Percentiles rank a stretch among this genome's conserved stretches.
These are phyloP conservation scores for Cydia splendana DNA, from an alignment of 1,140 invertebrate species.

Conservation along the genomic window DNA sequence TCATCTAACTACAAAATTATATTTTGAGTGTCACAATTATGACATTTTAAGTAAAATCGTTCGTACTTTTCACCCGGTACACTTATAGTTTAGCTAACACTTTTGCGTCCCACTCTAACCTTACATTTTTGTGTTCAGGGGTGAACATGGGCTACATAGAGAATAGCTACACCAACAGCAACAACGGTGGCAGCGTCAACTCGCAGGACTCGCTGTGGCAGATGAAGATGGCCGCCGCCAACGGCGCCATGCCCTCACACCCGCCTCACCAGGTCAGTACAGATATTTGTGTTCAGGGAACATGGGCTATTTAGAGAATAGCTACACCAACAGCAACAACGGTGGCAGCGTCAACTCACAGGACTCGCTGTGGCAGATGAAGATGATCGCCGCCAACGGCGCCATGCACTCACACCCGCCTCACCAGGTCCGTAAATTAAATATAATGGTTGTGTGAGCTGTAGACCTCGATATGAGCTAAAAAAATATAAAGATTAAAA, in stretches of 20 bases:
- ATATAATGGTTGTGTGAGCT: too few species aligned
- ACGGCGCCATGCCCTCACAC: constrained; percentile 78
- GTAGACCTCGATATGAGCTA: too few species aligned
- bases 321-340: constrained; percentile 95
- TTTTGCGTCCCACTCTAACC: too few species aligned
- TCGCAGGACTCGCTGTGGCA: constrained; percentile 97
- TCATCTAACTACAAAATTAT: too few species aligned
- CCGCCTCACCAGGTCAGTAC: constrained; percentile 47
- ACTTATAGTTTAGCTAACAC: too few species aligned
- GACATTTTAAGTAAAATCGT: too few species aligned
- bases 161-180: constrained; percentile 94
- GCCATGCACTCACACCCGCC: constrained; percentile 71
- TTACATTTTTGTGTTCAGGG: constrained; percentile 76
- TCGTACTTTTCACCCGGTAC: too few species aligned
- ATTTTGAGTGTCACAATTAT: too few species aligned
- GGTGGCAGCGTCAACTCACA: constrained; percentile 96
- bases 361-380: constrained; percentile 97
- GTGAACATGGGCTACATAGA: constrained; percentile 94
- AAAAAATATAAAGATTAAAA: too few species aligned
- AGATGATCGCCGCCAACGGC: constrained; percentile 87
- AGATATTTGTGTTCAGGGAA: constrained; percentile 82
- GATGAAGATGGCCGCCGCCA: constrained; percentile 90
- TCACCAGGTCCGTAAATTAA: constrained; percentile 42
- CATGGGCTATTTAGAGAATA: constrained; percentile 94
- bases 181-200: constrained; percentile 95